Base-by-base conservation (phyloP, 2,797 vertebrate genomes). In the Sebastes trivittatus region DNA sequence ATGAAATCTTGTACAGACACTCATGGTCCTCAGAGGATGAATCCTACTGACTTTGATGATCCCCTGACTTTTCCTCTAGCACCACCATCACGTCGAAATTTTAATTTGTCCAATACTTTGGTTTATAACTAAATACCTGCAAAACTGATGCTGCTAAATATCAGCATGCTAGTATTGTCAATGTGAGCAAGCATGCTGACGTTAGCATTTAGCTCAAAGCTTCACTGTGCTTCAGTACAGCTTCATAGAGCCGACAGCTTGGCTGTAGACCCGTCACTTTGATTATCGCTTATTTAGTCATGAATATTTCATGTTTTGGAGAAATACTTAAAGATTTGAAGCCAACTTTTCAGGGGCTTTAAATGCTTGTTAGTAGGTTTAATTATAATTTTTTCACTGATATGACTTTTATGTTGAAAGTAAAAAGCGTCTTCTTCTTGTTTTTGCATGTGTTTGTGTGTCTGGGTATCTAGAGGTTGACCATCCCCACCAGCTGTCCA, bases 401-500 rank as follows among this genome's bases (percentile, higher is more conserved):
- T 4, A 18, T 20, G 22, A 66, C 6, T 6, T 74, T 49, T 56
- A 27, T 75, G 52, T 77, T 72, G 38, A 56, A 66, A 72, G 36
- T 67, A 69, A 63, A 60, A 78, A 18, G 56, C 59, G 36, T 9
- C 11, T 49, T 18, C 61, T 56, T 61, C 25, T 61, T 60, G 18
- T 71, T 11, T 64, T 56, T 66, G 20, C 6, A 11, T 72, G 30
- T 85, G 65, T 80, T 29, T 84, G 54, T 82, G 54, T 80, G 32
- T 82, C 60, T 86, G 46, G 79, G 2, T 54, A 85, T 94, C 20
- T 74, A 99, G 98, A 98, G 98, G 93, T 95, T 98, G 89, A 99
- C 98, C 94, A 97, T 99, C 95, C 98, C 98, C 78, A 98, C 96
- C 95, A 97, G 97, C 87, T 99, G 98, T 93, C 98, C 98, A 61